Percentiles rank a stretch among this genome's conserved stretches.
These are phyloP conservation scores for Sylvia borin DNA, from an alignment of 2,797 vertebrate genomes.

Conservation along the genomic window DNA sequence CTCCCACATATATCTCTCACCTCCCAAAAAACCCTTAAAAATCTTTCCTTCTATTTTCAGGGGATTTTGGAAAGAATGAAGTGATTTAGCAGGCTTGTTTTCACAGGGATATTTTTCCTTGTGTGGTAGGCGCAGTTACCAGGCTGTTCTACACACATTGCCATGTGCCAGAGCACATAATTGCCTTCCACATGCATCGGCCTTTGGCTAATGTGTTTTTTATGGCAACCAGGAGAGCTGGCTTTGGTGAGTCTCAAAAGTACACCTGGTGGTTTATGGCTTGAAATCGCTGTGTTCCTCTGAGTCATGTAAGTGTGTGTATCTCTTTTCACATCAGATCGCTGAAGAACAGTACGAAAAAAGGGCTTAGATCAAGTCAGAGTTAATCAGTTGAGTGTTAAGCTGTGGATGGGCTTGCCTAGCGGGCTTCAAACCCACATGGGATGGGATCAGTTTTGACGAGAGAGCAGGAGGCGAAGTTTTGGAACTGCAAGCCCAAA, in stretches of 20 bases:
- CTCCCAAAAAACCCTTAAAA: background rate
- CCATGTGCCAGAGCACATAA: constrained; percentile 50
- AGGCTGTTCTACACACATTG: background rate
- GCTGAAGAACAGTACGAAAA: background rate
- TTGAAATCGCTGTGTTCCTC: constrained; percentile 5
- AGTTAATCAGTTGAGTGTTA: constrained; percentile 7
- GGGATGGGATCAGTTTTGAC: background rate
- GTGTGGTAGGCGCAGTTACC: constrained; percentile 54
- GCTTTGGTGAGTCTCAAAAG: constrained; percentile 53
- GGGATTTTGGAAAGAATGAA: constrained; percentile 34
- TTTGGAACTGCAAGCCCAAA: background rate
- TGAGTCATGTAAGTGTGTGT: background rate
- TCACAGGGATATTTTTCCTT: constrained; percentile 56
- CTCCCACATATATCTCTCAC: background rate
- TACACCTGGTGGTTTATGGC: constrained; percentile 56
- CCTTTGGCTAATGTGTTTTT: constrained; percentile 69
- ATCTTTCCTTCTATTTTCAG: constrained; percentile 29
- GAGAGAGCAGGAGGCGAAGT: background rate
- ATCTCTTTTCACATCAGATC: background rate
- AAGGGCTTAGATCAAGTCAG: background rate
- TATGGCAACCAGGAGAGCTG: constrained; percentile 59
- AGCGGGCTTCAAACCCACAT: background rate
- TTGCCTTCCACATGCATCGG: constrained; percentile 42
- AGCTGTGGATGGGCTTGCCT: background rate
- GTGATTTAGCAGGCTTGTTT: constrained; percentile 53